A percentile compares a stretch with the other conserved stretches of the same genome.
Conservation (phyloP, 1,140 invertebrate genomes). For the Matsumurasca onukii region DNA sequence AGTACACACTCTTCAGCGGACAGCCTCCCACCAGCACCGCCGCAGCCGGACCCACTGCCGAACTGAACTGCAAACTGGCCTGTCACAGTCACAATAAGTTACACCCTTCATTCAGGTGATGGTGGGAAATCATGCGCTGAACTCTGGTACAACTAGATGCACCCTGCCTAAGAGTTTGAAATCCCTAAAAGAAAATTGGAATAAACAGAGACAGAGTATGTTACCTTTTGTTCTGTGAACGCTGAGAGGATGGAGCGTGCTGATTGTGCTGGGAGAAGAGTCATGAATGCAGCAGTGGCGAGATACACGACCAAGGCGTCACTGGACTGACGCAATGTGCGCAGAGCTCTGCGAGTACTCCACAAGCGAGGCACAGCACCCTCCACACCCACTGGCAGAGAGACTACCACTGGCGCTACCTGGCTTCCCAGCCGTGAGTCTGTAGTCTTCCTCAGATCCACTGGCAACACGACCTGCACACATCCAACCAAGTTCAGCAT, state of each 20-base stretch:
- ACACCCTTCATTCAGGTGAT: background rate
- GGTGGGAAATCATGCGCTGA: no score
- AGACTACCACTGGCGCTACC: conserved; percentile 50
- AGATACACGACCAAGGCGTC: conserved; percentile 56
- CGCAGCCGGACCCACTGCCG: conserved; percentile 54
- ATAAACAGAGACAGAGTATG: no score
- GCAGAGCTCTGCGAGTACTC: conserved; percentile 53
- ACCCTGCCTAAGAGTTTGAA: no score
- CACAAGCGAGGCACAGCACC: conserved; percentile 62
- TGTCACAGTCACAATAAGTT: conserved; percentile 31
- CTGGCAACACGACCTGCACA: conserved; percentile 49
- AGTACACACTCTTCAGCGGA: conserved; percentile 51
- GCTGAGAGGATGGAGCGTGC: conserved; percentile 41
- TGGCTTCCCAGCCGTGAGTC: conserved; percentile 48
- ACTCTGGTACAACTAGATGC: no score
- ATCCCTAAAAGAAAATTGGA: no score
- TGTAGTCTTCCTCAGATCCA: conserved; percentile 48
- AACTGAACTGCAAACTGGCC: conserved; percentile 48
- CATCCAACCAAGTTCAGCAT: background rate
- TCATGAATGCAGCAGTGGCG: conserved; percentile 49
- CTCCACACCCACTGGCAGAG: conserved; percentile 56
- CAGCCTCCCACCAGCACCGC: conserved; percentile 47
- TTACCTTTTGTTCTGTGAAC: conserved; percentile 38
- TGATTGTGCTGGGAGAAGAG: conserved; percentile 43
- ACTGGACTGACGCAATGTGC: conserved; percentile 42